Evolutionary conservation across 2,797 vertebrate genomes (phyloP).

Genomic region (Sardinella longiceps): DNA sequence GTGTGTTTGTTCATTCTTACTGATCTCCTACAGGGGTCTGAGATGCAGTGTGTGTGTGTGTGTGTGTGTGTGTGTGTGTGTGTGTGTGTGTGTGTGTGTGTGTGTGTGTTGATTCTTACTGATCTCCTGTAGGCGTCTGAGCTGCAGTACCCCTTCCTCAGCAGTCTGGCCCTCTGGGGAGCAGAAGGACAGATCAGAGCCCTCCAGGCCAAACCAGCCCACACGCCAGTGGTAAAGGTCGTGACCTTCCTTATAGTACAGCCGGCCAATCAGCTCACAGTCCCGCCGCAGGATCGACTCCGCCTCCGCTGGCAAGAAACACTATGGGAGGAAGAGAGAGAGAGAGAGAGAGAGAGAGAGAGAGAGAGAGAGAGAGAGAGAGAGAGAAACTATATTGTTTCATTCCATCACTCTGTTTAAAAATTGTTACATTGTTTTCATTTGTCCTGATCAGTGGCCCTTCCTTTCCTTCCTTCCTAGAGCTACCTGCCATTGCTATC

Average conservation of each 20-base stretch:
- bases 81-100: conserved; percentile 21
- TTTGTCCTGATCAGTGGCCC: no score
- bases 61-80: conserved; percentile 22
- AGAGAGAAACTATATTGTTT: neutral
- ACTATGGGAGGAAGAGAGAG: conserved; percentile 57
- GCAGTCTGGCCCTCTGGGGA: conserved; percentile 71
- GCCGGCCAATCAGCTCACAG: conserved; percentile 86
- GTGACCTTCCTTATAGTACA: conserved; percentile 93
- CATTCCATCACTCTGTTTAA: neutral
- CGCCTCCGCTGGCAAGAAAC: conserved; percentile 82
- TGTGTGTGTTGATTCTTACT: conserved; percentile 77
- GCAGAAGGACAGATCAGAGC: conserved; percentile 83
- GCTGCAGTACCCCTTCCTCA: conserved; percentile 81
- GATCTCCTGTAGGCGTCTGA: conserved; percentile 92
- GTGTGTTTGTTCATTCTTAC: neutral
- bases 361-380: conserved; percentile 23
- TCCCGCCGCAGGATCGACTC: conserved; percentile 80
- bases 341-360: neutral
- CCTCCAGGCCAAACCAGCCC: conserved; percentile 91
- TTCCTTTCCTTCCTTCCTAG: neutral
- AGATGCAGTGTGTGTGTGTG: neutral
- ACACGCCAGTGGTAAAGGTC: conserved; percentile 89
- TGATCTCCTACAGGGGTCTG: no score
- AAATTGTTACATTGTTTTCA: neutral
- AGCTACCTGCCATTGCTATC: neutral